phyloP scores from a whole-genome alignment of 2,888 invertebrate genomes.

The Suillia variegata region DNA sequence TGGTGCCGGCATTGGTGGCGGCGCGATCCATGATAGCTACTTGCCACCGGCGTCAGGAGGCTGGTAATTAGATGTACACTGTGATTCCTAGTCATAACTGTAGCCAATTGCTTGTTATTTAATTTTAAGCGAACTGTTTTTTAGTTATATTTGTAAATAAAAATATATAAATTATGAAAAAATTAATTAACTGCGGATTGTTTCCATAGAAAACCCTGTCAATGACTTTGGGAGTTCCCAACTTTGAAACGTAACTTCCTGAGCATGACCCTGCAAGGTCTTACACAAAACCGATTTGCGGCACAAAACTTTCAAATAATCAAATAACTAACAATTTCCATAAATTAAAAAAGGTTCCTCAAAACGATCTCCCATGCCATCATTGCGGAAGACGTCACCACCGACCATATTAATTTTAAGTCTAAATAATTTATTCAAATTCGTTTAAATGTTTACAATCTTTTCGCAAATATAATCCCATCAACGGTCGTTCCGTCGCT shows the following conservation, averaged over 20 bases:
- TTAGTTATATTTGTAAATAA: slow-evolving; percentile 11
- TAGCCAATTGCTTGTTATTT: slow-evolving; percentile 38
- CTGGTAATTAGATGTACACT: slow-evolving; percentile 38
- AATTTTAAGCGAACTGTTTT: slow-evolving; percentile 36
- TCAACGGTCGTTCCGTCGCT: background rate
- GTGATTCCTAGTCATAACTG: slow-evolving; percentile 40
- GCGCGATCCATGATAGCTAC: slow-evolving; percentile 33
- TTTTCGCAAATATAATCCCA: background rate
- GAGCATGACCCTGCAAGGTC: too few species aligned
- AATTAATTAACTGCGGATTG: too few species aligned
- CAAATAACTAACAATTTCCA: too few species aligned
- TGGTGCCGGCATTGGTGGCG: slow-evolving; percentile 10
- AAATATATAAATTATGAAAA: background rate
- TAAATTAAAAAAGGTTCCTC: too few species aligned
- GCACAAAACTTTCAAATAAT: too few species aligned
- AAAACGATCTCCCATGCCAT: too few species aligned
- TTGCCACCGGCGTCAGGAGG: slow-evolving; percentile 41
- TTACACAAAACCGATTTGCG: too few species aligned
- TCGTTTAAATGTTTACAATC: background rate
- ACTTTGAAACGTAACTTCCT: too few species aligned
- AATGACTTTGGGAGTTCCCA: too few species aligned
- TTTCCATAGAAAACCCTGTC: too few species aligned
- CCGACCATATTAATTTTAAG: too few species aligned
- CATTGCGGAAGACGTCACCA: too few species aligned
- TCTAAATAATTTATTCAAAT: background rate